Percentiles rank a stretch among this genome's conserved stretches.
phyloP scores from a whole-genome alignment of 2,797 vertebrate genomes.

The Channallabes apus region DNA sequence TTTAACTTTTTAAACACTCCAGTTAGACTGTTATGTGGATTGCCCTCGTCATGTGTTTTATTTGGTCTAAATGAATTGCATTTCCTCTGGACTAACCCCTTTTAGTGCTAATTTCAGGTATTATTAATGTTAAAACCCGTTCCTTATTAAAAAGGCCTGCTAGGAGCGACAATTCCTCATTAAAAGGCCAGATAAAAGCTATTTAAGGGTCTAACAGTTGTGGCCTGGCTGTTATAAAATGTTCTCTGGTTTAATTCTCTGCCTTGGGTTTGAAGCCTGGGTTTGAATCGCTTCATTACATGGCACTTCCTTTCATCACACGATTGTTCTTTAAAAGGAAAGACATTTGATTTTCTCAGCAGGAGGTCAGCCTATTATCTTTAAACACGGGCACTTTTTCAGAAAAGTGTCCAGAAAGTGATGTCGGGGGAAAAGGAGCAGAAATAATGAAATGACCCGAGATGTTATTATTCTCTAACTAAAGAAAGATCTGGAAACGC shows the following conservation, averaged over 20 bases:
- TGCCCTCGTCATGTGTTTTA: background rate
- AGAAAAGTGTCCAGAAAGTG: constrained; percentile 2
- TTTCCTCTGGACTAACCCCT: background rate
- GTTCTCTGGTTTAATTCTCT: constrained; percentile 15
- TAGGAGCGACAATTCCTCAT: background rate
- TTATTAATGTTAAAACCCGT: background rate
- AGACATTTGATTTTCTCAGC: constrained; percentile 30
- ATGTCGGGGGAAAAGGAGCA: background rate
- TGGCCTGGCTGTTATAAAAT: background rate
- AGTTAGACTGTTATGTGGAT: background rate
- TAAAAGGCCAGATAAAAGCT: background rate
- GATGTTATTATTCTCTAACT: constrained; percentile 20
- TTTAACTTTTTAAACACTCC: background rate
- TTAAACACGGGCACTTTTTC: constrained; percentile 1
- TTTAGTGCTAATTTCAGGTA: background rate
- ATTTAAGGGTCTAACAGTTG: background rate
- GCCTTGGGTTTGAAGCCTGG: constrained; percentile 12
- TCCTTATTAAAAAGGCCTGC: background rate
- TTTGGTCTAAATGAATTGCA: background rate
- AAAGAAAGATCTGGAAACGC: background rate
- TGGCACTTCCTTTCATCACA: constrained; percentile 24
- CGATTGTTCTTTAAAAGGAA: constrained; percentile 22
- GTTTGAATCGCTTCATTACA: constrained; percentile 23
- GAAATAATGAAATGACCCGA: background rate
- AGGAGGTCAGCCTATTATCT: constrained; percentile 17